Percentiles rank a stretch among this genome's conserved stretches.
These are phyloP conservation scores for Argyresthia albistria DNA, from an alignment of 2,888 invertebrate species.

Conservation along the genomic window DNA sequence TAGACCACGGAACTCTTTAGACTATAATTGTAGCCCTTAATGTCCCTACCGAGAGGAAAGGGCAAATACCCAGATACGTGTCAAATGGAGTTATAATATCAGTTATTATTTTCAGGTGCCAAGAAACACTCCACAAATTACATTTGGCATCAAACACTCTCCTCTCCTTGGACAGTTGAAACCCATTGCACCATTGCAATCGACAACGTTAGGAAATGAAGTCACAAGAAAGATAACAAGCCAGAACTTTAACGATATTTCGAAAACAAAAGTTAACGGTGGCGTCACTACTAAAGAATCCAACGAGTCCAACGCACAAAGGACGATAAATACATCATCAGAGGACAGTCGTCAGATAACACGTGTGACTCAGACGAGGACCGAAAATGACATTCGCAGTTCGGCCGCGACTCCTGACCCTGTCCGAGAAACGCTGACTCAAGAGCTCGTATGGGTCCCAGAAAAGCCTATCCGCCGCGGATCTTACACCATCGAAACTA, in stretches of 20 bases:
- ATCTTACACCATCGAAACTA: constrained; percentile 57
- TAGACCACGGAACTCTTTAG: too few relatives aligned
- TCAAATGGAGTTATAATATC: not conserved
- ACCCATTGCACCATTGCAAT: constrained; percentile 20
- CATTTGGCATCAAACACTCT: constrained; percentile 92
- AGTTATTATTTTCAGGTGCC: constrained; percentile 34
- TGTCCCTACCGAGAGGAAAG: too few relatives aligned
- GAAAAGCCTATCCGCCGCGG: constrained; percentile 50
- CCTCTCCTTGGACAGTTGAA: constrained; percentile 75
- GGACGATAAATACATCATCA: constrained; percentile 18
- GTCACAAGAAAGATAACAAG: not conserved
- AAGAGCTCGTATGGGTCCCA: constrained; percentile 59
- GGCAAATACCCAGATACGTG: too few relatives aligned
- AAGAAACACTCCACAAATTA: constrained; percentile 58
- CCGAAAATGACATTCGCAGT: constrained; percentile 44
- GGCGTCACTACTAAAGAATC: not conserved
- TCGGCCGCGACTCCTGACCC: constrained; percentile 52
- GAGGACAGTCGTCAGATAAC: constrained; percentile 26
- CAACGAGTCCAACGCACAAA: constrained; percentile 3
- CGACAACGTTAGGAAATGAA: not conserved
- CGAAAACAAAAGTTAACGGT: not conserved
- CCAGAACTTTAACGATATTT: not conserved
- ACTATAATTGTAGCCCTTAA: too few relatives aligned
- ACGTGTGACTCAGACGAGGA: constrained; percentile 40
- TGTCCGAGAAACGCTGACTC: constrained; percentile 44